Percentiles rank a stretch among this genome's conserved stretches.
Evolutionary conservation across 2,797 vertebrate species (phyloP).

Genomic region (Cynopterus sphinx): DNA sequence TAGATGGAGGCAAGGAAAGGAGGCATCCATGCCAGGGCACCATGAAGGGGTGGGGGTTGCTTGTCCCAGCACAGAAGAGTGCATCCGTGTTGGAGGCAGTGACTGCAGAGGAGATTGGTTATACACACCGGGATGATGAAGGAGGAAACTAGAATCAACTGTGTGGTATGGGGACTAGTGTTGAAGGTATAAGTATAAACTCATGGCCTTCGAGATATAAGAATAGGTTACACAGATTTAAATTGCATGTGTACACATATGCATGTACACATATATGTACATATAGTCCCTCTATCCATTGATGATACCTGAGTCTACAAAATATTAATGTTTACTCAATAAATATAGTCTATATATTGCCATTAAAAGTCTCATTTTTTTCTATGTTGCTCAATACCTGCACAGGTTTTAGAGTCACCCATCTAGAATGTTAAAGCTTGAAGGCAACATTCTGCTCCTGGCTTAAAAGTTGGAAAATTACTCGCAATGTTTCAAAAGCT

Average conservation of each 20-base stretch:
- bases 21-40: neutral
- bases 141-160: neutral
- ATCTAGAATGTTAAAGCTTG: neutral
- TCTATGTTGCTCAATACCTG: neutral
- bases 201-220: neutral
- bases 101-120: neutral
- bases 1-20: neutral
- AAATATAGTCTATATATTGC: neutral
- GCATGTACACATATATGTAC: neutral
- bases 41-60: accelerated
- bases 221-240: neutral
- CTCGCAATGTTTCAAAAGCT: conserved; percentile 28
- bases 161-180: neutral
- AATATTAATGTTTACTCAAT: neutral
- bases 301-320: neutral
- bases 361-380: neutral
- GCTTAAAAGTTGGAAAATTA: neutral
- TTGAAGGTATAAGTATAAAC: neutral
- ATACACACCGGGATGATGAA: neutral
- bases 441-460: neutral
- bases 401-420: neutral
- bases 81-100: neutral
- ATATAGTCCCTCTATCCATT: neutral
- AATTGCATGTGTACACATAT: neutral
- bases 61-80: neutral